Evolutionary conservation across 2,888 invertebrate genomes (phyloP).

Genomic region (Esperia sulphurella): DNA sequence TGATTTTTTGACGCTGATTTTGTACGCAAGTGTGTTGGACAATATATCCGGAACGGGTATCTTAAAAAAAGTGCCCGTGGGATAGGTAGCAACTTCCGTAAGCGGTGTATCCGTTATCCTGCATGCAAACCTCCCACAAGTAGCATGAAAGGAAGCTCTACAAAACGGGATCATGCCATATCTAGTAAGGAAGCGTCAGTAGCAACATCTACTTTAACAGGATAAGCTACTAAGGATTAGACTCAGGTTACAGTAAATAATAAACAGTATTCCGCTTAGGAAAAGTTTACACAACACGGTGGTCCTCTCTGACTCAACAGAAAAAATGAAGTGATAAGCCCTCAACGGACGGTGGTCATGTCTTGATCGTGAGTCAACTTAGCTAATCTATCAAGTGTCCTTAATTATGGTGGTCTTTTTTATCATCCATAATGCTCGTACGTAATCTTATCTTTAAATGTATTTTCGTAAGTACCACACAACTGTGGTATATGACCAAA

Average conservation of each 20-base stretch:
- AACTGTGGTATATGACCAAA: neutral
- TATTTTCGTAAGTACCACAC: neutral
- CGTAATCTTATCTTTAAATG: neutral
- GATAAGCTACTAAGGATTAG: constrained; percentile 57
- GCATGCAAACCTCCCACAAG: constrained; percentile 35
- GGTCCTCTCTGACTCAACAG: constrained; percentile 40
- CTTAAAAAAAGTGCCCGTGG: neutral
- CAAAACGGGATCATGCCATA: constrained; percentile 53
- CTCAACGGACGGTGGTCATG: constrained; percentile 10
- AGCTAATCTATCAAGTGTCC: constrained; percentile 8
- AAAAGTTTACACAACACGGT: constrained; percentile 36
- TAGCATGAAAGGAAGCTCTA: constrained; percentile 70
- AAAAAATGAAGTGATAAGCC: constrained; percentile 13
- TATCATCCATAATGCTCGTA: constrained; percentile 4
- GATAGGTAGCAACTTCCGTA: constrained; percentile 46
- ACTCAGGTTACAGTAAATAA: constrained; percentile 46
- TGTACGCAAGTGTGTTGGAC: neutral
- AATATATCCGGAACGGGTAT: neutral
- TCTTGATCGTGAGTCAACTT: constrained; percentile 16
- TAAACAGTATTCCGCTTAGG: constrained; percentile 36
- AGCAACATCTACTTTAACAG: constrained; percentile 47
- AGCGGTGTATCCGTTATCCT: constrained; percentile 64
- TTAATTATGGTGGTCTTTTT: constrained; percentile 15
- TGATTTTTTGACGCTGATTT: neutral
- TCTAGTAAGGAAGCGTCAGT: constrained; percentile 66